Conservation (phyloP, 2,888 invertebrate species). For the Tiliacea citrago region DNA sequence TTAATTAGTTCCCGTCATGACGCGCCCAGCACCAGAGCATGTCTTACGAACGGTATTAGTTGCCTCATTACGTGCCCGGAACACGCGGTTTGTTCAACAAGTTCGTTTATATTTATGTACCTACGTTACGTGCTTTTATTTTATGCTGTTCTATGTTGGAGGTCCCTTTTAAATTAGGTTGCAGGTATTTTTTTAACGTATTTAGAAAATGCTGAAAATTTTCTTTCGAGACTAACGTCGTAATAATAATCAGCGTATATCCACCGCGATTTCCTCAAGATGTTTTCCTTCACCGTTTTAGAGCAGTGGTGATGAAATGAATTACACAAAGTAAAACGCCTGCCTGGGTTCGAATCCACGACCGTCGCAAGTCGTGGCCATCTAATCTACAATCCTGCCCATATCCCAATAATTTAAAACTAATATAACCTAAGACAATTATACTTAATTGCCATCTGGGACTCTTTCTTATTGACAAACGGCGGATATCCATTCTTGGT, state of each 20-base stretch:
- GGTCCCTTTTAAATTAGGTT: not conserved
- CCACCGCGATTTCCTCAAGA: not conserved
- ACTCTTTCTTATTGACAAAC: not conserved
- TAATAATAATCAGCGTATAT: no score
- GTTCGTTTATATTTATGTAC: conserved; percentile 28
- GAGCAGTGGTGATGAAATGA: not conserved
- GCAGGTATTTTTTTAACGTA: no score
- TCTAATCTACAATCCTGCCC: not conserved
- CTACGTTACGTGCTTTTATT: not conserved
- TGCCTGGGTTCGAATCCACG: not conserved
- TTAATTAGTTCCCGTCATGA: conserved; percentile 38
- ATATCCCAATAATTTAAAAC: not conserved
- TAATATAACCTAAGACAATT: no score
- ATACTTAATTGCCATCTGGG: not conserved
- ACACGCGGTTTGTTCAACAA: conserved; percentile 39
- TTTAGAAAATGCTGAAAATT: not conserved
- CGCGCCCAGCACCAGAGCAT: not conserved
- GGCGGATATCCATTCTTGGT: conserved; percentile 17
- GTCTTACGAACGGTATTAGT: conserved; percentile 45
- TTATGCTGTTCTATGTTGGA: not conserved
- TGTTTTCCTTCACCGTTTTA: not conserved
- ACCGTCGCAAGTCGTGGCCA: not conserved
- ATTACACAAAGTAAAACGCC: not conserved
- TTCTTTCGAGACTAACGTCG: no score
- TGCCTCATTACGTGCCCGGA: conserved; percentile 37